Base-by-base conservation (phyloP, 2,888 invertebrate genomes). In the Cerastis rubricosa region DNA sequence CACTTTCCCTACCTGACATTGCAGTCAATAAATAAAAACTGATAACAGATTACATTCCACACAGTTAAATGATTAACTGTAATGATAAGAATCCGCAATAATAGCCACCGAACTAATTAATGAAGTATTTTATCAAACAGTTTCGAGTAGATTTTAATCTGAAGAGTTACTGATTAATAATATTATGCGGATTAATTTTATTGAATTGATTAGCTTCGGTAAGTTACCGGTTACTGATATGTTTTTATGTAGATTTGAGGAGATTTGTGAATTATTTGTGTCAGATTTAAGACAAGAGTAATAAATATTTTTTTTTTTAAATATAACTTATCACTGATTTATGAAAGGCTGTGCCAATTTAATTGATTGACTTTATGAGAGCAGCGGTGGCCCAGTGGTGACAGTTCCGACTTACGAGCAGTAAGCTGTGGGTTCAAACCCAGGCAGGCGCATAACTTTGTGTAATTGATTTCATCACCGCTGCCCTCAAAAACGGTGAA, bases 21-120 rank as follows among this genome's bases (percentile, higher is more conserved):
- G 35, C 19, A 69, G 49, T 45, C 43, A 57, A 29, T 63, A 74
- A 67, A n/a, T 17, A 64, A 79, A 64, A 59, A 45, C 43, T 57
- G 70, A 81, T 85, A 85, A 49, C 35, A 19, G 25, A 61, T 69
- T 35, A 74, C 17, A 61, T 1, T 43, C 17, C 51, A 61, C n/a
- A 54, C 25, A 61, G 22, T 71, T 68, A 57, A 61, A 70, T 81
- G 66, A 75, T 80, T 80, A 66, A 57, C n/a, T 45, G 17, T 22
- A 22, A 14, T 40, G 76, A 85, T 81, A 76, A 81, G 47, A 67
- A 61, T 61, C 17, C 65, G 45, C 75, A 81, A 70, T 73, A 49
- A 68, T 35, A n/a, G 3, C 14, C 17, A 49, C 22, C 35, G 35
- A 54, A 51, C 25, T 35, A 54, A 61, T 76, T 84, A 84, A 66